phyloP scores from a whole-genome alignment of 2,113 vertebrate genomes.

The Suricata suricatta region DNA sequence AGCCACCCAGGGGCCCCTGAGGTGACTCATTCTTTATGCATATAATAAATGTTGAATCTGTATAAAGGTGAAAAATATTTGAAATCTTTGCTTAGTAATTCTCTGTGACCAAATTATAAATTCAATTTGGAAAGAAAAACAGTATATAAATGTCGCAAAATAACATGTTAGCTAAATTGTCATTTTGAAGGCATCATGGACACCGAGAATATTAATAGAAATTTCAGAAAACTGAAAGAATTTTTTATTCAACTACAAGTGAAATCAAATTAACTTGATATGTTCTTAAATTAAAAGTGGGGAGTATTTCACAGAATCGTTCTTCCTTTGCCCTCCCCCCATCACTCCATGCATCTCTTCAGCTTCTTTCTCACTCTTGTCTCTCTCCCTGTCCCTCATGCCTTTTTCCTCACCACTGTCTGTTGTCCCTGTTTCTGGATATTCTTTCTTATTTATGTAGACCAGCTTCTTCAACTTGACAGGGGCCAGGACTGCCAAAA shows the following conservation, averaged over 20 bases:
- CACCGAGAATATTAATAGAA: background rate
- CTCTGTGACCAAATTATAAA: background rate
- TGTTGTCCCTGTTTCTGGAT: background rate
- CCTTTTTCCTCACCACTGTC: fast-evolving
- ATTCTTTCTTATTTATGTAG: background rate
- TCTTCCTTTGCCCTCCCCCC: fast-evolving
- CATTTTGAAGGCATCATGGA: background rate
- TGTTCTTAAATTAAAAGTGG: background rate
- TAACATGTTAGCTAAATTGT: background rate
- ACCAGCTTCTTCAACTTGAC: background rate
- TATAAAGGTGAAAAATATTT: background rate
- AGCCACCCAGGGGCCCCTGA: too few relatives aligned
- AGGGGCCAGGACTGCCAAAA: fast-evolving
- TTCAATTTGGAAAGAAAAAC: background rate
- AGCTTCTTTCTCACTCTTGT: background rate
- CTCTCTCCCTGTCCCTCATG: background rate
- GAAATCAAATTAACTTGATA: background rate
- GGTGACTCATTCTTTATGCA: slow-evolving; percentile 10
- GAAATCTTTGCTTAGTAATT: background rate
- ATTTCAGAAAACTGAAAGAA: background rate
- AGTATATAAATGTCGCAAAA: background rate
- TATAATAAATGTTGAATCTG: background rate
- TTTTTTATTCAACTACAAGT: background rate
- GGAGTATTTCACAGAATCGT: background rate
- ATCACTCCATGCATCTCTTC: background rate